Conservation (phyloP, 2,888 invertebrate genomes). For the Laothoe populi region DNA sequence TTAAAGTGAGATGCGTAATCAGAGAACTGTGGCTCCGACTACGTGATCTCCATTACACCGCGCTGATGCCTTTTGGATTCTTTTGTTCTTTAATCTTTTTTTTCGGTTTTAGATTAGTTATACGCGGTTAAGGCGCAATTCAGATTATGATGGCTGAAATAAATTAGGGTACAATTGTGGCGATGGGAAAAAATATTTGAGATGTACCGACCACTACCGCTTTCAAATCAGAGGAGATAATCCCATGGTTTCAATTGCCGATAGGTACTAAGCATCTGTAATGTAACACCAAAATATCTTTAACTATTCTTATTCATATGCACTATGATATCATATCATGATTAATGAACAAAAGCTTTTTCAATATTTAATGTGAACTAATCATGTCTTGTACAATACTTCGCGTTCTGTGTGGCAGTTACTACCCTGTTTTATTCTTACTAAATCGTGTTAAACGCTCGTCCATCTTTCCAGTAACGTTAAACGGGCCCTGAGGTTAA, state of each 20-base stretch:
- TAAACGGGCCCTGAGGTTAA: slow-evolving; percentile 17
- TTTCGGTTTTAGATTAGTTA: slow-evolving; percentile 67
- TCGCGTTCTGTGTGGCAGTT: not conserved
- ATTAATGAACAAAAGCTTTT: not conserved
- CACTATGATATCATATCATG: not conserved
- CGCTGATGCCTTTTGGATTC: slow-evolving; percentile 74
- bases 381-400: not conserved
- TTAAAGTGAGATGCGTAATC: slow-evolving; percentile 73
- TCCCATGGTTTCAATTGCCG: slow-evolving; percentile 1
- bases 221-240: not conserved
- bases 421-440: slow-evolving; percentile 19
- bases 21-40: slow-evolving; percentile 68
- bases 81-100: slow-evolving; percentile 64
- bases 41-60: slow-evolving; percentile 82
- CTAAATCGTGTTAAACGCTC: slow-evolving; percentile 20
- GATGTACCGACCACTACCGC: slow-evolving; percentile 9
- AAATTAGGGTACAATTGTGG: slow-evolving; percentile 35
- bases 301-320: not conserved
- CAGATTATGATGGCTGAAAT: slow-evolving; percentile 31
- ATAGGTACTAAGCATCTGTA: not conserved
- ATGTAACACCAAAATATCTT: not conserved
- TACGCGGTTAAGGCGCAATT: slow-evolving; percentile 57
- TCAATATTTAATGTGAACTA: not conserved
- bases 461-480: slow-evolving; percentile 12
- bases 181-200: slow-evolving; percentile 27